phyloP scores from a whole-genome alignment of 2,888 invertebrate species.

The Chrysopilus asiliformis region DNA sequence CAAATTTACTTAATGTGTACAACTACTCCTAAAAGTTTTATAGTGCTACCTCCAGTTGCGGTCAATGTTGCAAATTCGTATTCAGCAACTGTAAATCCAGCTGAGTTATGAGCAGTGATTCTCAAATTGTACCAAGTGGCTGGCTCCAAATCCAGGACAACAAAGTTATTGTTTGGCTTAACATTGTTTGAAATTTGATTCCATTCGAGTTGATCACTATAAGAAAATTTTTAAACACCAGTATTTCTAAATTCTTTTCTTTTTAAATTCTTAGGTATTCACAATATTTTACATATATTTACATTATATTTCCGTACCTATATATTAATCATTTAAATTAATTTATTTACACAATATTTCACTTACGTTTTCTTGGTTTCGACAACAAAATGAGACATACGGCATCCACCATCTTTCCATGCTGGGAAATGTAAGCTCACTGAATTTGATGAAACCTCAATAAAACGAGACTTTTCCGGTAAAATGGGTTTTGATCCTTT shows the following conservation, averaged over 20 bases:
- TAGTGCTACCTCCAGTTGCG: conserved; percentile 84
- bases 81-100: conserved; percentile 88
- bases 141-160: conserved; percentile 80
- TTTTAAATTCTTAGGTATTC: too few species aligned
- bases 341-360: too few species aligned
- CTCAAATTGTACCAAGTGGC: conserved; percentile 88
- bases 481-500: conserved; percentile 88
- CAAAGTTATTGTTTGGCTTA: conserved; percentile 80
- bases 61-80: conserved; percentile 93
- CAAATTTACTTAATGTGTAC: too few species aligned
- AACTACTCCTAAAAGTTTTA: too few species aligned
- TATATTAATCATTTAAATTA: too few species aligned
- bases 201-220: conserved; percentile 75
- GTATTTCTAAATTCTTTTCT: too few species aligned
- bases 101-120: conserved; percentile 89
- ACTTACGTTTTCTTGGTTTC: conserved; percentile 83
- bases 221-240: too few species aligned
- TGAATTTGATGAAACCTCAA: conserved; percentile 86
- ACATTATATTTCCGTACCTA: too few species aligned
- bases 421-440: conserved; percentile 82
- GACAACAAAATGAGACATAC: conserved; percentile 89
- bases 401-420: conserved; percentile 92
- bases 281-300: too few species aligned
- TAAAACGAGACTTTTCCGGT: conserved; percentile 79
- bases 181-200: conserved; percentile 89